These are phyloP conservation scores for Orthonyx spaldingii DNA, from an alignment of 2,113 vertebrate species.

Conservation along the genomic window DNA sequence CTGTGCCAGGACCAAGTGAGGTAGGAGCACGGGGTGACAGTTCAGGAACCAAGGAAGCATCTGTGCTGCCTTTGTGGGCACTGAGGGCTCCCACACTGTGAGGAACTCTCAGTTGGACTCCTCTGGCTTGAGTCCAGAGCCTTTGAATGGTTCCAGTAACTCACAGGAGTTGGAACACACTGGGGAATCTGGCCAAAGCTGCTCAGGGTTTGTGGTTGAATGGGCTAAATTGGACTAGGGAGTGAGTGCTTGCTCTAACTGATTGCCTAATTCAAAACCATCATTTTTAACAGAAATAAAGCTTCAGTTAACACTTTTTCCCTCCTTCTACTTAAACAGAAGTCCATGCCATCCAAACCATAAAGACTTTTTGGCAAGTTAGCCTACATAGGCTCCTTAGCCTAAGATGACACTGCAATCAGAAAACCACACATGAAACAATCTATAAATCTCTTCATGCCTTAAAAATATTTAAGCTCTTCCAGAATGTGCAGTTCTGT, in stretches of 20 bases:
- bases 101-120: slow-evolving; percentile 20
- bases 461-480: neutral
- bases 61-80: slow-evolving; percentile 20
- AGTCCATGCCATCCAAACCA: neutral
- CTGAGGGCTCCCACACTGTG: neutral
- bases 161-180: slow-evolving; percentile 19
- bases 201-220: slow-evolving; percentile 47
- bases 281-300: neutral
- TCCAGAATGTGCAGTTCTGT: neutral
- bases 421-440: neutral
- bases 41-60: neutral
- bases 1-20: neutral
- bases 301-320: neutral
- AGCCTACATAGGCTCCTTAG: neutral
- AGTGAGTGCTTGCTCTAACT: neutral
- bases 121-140: slow-evolving; percentile 9
- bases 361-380: neutral
- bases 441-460: neutral
- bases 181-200: slow-evolving; percentile 12
- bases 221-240: slow-evolving; percentile 3
- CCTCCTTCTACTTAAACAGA: neutral
- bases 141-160: slow-evolving; percentile 44
- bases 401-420: neutral
- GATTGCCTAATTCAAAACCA: neutral
- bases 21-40: neutral